Evolutionary conservation across 2,113 vertebrate genomes (phyloP), one percentile per base, ranked within the genome.

Genomic region (Dasyurus viverrinus): DNA sequence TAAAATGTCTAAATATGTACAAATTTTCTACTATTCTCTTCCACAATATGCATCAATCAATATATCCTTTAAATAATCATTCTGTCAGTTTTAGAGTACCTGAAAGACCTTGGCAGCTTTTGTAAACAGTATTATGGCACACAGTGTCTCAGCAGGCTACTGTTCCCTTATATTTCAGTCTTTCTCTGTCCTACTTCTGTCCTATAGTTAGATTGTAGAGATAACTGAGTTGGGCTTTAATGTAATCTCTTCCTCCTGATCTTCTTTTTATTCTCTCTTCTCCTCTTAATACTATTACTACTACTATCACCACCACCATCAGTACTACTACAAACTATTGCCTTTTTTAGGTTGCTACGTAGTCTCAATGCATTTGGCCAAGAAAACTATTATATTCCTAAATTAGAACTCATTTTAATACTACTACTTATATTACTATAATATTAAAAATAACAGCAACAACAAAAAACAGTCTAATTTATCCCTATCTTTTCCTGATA

Each of bases 151-250:
- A 68, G 30, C 2, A n/a, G 14, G 36, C 9, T 76, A 76, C 0
- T n/a, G 16, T 76, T n/a, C 68, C 68, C 2, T n/a, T 76, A 36
- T 4, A n/a, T n/a, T n/a, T 76, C 30, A 6, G 36, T 76, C 36
- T 14, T 16, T n/a, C 36, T 76, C 14, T 76, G 50, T 52, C 50
- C 50, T 52, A 52, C 36, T 14, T 76, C 14, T 76, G 50, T 52
- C 50, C 50, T 52, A 52, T 16, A 76, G 5, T 76, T 36, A 76
- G 68, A n/a, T 36, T n/a, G 36, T n/a, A 16, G 36, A 16, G 36
- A n/a, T n/a, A n/a, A 6, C n/a, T n/a, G 14, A 76, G 0, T n/a
- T n/a, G 68, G 36, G 16, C 1, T n/a, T 76, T n/a, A 25, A 1
- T 19, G 1, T 19, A 76, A n/a, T 16, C 24, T 60, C 57, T 14